These are phyloP conservation scores for Eupithecia insigniata DNA, from an alignment of 2,888 invertebrate species.

Conservation along the genomic window DNA sequence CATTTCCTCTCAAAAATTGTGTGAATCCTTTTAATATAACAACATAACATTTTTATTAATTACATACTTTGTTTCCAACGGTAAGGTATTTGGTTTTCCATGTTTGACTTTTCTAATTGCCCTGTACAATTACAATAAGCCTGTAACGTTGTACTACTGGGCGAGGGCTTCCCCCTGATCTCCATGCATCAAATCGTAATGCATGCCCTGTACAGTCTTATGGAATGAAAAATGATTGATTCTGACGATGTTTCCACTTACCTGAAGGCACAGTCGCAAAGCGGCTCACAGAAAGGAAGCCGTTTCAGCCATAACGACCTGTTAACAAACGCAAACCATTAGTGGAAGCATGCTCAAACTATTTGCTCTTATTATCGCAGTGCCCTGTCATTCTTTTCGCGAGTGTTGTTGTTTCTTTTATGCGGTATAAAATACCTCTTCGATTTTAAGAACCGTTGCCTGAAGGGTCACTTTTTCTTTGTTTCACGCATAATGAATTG, in stretches of 20 bases:
- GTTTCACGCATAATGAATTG: no score
- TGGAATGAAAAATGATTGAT: neutral
- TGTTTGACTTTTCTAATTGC: neutral
- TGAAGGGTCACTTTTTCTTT: neutral
- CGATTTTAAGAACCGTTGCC: neutral
- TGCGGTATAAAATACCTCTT: neutral
- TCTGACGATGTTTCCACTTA: conserved; percentile 44
- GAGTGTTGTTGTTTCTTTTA: neutral
- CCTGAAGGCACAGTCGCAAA: conserved; percentile 61
- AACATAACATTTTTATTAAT: no score
- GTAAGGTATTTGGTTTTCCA: neutral
- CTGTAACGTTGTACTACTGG: neutral
- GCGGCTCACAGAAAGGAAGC: conserved; percentile 51
- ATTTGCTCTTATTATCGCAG: conserved; percentile 29
- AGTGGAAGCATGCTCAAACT: conserved; percentile 29
- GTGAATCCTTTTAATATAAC: no score
- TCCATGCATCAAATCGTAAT: neutral
- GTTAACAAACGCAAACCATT: conserved; percentile 52
- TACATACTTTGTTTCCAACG: no score
- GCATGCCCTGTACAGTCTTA: neutral
- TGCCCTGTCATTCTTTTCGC: neutral
- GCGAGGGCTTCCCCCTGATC: neutral
- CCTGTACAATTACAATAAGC: neutral
- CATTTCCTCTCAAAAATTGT: neutral
- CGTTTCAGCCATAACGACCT: conserved; percentile 59